Conservation (phyloP, 92 coral and sea anemone species). For the Bergia sp. region DNA sequence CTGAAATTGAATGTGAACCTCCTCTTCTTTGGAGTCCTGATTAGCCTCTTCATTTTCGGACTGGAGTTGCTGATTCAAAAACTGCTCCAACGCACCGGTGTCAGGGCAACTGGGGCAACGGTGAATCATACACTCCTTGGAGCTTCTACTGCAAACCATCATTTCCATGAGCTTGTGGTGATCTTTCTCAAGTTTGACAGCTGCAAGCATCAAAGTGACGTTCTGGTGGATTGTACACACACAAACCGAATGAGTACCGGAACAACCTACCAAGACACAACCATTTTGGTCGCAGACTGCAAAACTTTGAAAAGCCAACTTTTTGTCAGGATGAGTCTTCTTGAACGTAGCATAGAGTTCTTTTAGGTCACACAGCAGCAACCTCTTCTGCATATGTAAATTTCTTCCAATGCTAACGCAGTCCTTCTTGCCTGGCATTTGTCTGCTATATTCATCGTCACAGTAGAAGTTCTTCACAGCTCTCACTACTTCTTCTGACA, state of each 20-base stretch:
- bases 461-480: constrained; percentile 24
- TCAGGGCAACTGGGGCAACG: too few relatives aligned
- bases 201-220: too few relatives aligned
- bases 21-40: too few relatives aligned
- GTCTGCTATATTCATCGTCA: constrained; percentile 36
- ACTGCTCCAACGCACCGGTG: too few relatives aligned
- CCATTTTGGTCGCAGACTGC: constrained; percentile 38
- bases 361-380: constrained; percentile 43
- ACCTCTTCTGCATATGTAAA: constrained; percentile 40
- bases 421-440: constrained; percentile 44
- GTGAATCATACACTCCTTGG: too few relatives aligned
- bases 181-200: too few relatives aligned
- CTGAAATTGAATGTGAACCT: too few relatives aligned
- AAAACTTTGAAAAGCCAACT: constrained; percentile 51
- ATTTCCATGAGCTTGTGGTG: too few relatives aligned
- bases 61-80: too few relatives aligned
- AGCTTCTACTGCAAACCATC: too few relatives aligned
- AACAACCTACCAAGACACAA: constrained; percentile 31
- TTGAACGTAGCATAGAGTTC: constrained; percentile 43
- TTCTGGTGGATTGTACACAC: too few relatives aligned
- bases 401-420: constrained; percentile 36
- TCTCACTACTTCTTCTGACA: constrained; percentile 2
- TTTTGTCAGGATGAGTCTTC: constrained; percentile 22
- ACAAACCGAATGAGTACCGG: constrained; percentile 41
- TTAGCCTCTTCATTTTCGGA: too few relatives aligned